Conservation (phyloP, 2,888 invertebrate species). For the Octonoba sinensis region DNA sequence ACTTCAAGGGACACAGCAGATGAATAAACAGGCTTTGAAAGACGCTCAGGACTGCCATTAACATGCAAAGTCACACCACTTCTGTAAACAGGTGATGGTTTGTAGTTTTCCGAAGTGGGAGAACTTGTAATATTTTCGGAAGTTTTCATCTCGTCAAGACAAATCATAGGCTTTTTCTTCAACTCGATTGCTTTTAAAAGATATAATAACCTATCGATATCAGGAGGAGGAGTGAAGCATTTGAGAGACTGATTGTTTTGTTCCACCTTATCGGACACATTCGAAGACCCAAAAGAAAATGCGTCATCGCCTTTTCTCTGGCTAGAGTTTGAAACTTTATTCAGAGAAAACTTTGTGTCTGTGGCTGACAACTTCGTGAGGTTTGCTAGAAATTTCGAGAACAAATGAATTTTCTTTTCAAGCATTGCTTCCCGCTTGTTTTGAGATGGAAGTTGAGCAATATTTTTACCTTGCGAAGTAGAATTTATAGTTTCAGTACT, state of each 20-base stretch:
- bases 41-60: neutral
- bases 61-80: slow-evolving; percentile 18
- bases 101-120: neutral
- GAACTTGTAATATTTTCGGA: neutral
- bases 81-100: slow-evolving; percentile 11
- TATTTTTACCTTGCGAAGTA: neutral
- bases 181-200: slow-evolving; percentile 9
- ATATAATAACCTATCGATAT: slow-evolving; percentile 5
- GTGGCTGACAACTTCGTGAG: slow-evolving; percentile 22
- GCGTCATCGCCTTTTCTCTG: neutral
- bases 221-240: slow-evolving; percentile 6
- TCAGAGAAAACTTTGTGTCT: neutral
- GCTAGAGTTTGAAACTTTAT: neutral
- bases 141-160: neutral
- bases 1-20: slow-evolving; percentile 33
- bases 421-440: slow-evolving; percentile 38
- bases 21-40: slow-evolving; percentile 35
- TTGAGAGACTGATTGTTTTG: neutral
- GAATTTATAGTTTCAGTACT: too few relatives aligned
- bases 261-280: neutral
- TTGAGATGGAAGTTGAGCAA: neutral
- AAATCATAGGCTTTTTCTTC: neutral
- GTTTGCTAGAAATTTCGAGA: slow-evolving; percentile 38
- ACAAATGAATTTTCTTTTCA: slow-evolving; percentile 39
- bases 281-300: neutral